Evolutionary conservation across 1,140 invertebrate genomes (phyloP).

Genomic region (Pomacea maculata): DNA sequence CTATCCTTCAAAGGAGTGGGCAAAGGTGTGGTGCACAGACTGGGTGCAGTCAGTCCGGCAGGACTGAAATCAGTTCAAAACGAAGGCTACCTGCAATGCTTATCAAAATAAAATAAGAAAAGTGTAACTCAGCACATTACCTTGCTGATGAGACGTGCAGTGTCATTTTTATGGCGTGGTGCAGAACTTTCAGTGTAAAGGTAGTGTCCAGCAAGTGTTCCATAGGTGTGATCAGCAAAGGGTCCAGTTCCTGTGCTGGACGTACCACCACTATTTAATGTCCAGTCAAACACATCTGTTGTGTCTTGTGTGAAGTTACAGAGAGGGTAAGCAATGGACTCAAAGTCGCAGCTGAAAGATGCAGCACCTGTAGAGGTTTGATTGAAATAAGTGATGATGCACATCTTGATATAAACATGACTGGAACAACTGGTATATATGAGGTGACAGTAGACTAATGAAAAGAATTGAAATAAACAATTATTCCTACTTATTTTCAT

Average conservation of each 20-base stretch:
- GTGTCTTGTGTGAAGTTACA: constrained; percentile 13
- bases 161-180: constrained; percentile 73
- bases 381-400: no score
- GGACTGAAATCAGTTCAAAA: no score
- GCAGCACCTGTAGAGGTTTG: background rate
- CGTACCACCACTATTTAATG: constrained; percentile 25
- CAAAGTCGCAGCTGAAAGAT: constrained; percentile 5
- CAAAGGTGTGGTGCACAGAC: no score
- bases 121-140: background rate
- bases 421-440: no score
- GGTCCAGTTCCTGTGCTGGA: constrained; percentile 50
- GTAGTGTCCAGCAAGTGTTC: constrained; percentile 70
- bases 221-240: constrained; percentile 56
- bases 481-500: no score
- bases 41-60: no score
- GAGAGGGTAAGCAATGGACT: constrained; percentile 13
- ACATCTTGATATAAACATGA: no score
- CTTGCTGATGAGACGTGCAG: constrained; percentile 54
- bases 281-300: constrained; percentile 13
- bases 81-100: no score
- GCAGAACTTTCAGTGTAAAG: constrained; percentile 80
- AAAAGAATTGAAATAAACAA: no score
- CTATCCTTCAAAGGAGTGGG: no score
- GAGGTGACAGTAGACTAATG: no score
- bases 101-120: no score